Evolutionary conservation across 2,888 invertebrate genomes (phyloP).

Genomic region (Cerceris rybyensis): DNA sequence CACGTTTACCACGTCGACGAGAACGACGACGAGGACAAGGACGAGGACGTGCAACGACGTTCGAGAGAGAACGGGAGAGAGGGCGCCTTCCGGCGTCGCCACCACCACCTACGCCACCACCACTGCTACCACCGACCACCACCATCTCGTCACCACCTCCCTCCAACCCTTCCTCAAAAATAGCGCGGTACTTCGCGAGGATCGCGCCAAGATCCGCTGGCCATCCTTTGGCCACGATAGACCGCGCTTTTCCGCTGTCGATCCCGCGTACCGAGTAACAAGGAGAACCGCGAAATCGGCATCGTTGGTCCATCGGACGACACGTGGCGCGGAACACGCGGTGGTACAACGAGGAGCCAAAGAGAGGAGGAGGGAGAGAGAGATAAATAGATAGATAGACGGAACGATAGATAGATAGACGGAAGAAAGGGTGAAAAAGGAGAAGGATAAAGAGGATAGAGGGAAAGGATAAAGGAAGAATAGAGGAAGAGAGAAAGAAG

Average conservation of each 20-base stretch:
- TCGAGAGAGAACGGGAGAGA: slow-evolving; percentile 35
- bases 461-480: slow-evolving; percentile 26
- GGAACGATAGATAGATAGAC: slow-evolving; percentile 10
- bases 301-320: slow-evolving; percentile 44
- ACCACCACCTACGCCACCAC: slow-evolving; percentile 23
- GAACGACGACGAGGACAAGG: slow-evolving; percentile 47
- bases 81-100: slow-evolving; percentile 57
- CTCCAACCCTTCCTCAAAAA: slow-evolving; percentile 45
- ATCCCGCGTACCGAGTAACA: slow-evolving; percentile 14
- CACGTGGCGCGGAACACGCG: slow-evolving; percentile 76
- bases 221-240: slow-evolving; percentile 23
- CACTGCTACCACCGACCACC: slow-evolving; percentile 20
- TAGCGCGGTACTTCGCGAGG: slow-evolving; percentile 32
- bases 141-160: slow-evolving; percentile 23
- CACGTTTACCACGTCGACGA: slow-evolving; percentile 64
- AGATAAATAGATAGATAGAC: slow-evolving; percentile 12
- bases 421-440: slow-evolving; percentile 1
- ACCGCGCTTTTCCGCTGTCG: slow-evolving; percentile 25
- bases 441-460: slow-evolving; percentile 23
- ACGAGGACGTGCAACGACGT: slow-evolving; percentile 32
- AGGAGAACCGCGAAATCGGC: slow-evolving; percentile 32
- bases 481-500: slow-evolving; percentile 17
- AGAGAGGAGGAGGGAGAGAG: slow-evolving; percentile 11
- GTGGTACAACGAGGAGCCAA: slow-evolving; percentile 49
- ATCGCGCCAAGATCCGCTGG: slow-evolving; percentile 10